These are phyloP conservation scores for Hyaena hyaena DNA, from an alignment of 2,113 vertebrate genomes.

Conservation along the genomic window DNA sequence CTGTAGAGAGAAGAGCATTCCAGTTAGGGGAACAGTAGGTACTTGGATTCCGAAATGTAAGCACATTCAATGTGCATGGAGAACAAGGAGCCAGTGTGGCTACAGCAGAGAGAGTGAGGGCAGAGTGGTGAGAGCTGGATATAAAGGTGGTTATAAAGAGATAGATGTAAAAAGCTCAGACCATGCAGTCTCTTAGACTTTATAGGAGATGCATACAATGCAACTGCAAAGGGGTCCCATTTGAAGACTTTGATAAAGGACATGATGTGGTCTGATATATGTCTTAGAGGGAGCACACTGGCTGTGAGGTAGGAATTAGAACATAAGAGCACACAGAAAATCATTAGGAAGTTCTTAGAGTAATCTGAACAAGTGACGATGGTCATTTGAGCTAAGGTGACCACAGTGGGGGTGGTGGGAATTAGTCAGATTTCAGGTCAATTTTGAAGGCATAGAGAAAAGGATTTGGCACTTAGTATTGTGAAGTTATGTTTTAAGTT, in stretches of 20 bases:
- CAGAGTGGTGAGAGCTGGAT: background rate
- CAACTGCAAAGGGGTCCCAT: background rate
- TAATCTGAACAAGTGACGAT: background rate
- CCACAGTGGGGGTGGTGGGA: background rate
- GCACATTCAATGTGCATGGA: background rate
- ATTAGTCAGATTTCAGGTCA: background rate
- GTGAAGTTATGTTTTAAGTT: slow-evolving; percentile 9
- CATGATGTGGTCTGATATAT: background rate
- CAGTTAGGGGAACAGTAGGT: background rate
- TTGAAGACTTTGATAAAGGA: background rate
- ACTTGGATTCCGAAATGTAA: background rate
- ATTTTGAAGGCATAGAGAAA: background rate
- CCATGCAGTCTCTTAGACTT: background rate
- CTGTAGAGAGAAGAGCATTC: background rate
- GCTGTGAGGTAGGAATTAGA: background rate
- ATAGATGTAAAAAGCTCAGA: background rate
- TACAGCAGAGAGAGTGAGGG: background rate
- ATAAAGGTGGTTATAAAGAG: background rate
- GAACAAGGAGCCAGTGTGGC: background rate
- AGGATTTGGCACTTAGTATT: background rate
- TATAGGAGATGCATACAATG: background rate
- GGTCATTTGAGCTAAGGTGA: background rate
- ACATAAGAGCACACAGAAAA: background rate
- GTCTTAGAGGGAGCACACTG: background rate
- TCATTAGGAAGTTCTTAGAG: background rate